Conservation (phyloP, 2,113 vertebrate species). For the Aegotheles bennettii region DNA sequence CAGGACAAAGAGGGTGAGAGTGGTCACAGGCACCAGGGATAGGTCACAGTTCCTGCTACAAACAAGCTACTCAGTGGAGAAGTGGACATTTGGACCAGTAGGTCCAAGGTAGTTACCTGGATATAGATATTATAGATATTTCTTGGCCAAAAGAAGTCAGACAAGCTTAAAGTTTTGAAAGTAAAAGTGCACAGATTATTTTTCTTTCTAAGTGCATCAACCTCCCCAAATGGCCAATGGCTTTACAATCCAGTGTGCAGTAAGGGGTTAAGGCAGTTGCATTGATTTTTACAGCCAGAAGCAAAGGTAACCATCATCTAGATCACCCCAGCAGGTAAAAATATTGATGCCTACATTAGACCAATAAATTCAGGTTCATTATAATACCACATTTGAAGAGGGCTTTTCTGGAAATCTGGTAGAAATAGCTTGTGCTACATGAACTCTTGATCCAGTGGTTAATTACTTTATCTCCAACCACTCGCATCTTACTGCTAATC, state of each 20-base stretch:
- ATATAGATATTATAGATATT: not conserved
- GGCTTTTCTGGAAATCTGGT: not conserved
- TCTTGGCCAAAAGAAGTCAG: not conserved
- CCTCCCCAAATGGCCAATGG: not conserved
- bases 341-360: not conserved
- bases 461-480: not conserved
- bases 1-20: not conserved
- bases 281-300: not conserved
- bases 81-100: not conserved
- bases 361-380: not conserved
- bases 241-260: accelerated
- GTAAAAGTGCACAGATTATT: not conserved
- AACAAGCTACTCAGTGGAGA: not conserved
- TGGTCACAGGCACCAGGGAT: not conserved
- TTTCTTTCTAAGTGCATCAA: not conserved
- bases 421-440: not conserved
- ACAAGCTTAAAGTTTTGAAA: not conserved
- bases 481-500: not conserved
- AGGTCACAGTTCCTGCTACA: not conserved
- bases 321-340: not conserved
- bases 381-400: not conserved
- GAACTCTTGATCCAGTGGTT: not conserved
- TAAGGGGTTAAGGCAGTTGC: not conserved
- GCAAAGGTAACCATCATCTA: not conserved
- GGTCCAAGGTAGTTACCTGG: not conserved